These are phyloP conservation scores for Drosophila merina DNA, from an alignment of 2,888 invertebrate species.

Conservation along the genomic window DNA sequence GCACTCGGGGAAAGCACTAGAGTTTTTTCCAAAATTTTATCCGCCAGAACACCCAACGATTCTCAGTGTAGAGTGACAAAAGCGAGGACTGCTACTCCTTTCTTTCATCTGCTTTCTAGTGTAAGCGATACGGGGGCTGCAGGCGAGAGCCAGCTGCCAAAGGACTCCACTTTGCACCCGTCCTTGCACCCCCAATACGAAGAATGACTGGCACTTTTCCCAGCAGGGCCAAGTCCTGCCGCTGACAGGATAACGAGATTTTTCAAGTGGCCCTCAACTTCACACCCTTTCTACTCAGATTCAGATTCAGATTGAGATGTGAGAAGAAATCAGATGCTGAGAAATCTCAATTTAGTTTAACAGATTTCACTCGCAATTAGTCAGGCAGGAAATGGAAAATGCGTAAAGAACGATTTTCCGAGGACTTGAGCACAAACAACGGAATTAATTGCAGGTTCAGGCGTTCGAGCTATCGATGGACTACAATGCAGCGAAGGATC, in stretches of 20 bases:
- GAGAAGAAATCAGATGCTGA: not conserved
- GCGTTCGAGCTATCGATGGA: not conserved
- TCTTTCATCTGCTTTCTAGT: constrained; percentile 54
- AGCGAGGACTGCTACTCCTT: constrained; percentile 44
- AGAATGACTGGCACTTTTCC: constrained; percentile 65
- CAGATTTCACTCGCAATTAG: constrained; percentile 77
- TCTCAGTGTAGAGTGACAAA: constrained; percentile 13
- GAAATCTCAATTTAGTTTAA: constrained; percentile 46
- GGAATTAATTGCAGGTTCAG: constrained; percentile 29
- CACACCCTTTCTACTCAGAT: constrained; percentile 53
- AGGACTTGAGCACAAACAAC: constrained; percentile 67
- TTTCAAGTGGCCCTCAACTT: constrained; percentile 76
- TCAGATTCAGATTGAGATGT: constrained; percentile 10
- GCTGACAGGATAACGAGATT: constrained; percentile 83
- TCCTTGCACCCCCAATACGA: constrained; percentile 7
- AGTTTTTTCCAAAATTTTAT: not conserved
- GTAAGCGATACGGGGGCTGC: constrained; percentile 63
- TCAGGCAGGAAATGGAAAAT: constrained; percentile 47
- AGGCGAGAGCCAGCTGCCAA: constrained; percentile 63
- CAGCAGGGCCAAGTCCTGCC: constrained; percentile 50
- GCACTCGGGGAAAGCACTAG: constrained; percentile 1
- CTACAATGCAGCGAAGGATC: constrained; percentile 9
- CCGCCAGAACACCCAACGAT: too few species aligned
- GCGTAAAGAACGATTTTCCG: constrained; percentile 69
- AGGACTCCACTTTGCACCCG: constrained; percentile 51